phyloP scores from a whole-genome alignment of 2,888 invertebrate genomes.

The Phorcus lineatus region DNA sequence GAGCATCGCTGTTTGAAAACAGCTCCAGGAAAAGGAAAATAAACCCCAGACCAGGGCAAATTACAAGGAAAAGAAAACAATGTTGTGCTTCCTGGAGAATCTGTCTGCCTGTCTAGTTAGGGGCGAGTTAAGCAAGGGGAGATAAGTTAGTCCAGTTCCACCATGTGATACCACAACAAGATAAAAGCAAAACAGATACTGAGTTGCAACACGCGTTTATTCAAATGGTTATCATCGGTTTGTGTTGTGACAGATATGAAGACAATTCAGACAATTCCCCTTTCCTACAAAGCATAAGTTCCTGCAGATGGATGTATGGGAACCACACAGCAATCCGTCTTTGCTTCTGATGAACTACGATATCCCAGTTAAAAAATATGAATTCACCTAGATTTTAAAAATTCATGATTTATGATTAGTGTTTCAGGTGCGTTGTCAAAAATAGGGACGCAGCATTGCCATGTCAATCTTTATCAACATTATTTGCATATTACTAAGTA shows the following conservation, averaged over 20 bases:
- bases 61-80: conserved; percentile 20
- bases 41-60: conserved; percentile 19
- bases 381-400: too few species aligned
- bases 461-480: too few species aligned
- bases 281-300: background rate
- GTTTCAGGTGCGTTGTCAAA: too few species aligned
- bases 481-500: too few species aligned
- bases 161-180: background rate
- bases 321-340: too few species aligned
- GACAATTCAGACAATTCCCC: background rate
- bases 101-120: background rate
- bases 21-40: conserved; percentile 15
- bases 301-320: too few species aligned
- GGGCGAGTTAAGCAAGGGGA: background rate
- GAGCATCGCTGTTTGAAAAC: conserved; percentile 13
- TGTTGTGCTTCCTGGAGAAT: background rate
- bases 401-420: too few species aligned
- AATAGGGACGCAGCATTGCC: too few species aligned
- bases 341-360: too few species aligned
- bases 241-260: background rate
- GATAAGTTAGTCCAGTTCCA: background rate
- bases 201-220: background rate
- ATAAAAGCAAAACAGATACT: background rate
- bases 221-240: background rate
- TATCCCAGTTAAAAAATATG: too few species aligned